Evolutionary conservation across 2,113 vertebrate genomes (phyloP).

Genomic region (Trochalopteron elliotii): DNA sequence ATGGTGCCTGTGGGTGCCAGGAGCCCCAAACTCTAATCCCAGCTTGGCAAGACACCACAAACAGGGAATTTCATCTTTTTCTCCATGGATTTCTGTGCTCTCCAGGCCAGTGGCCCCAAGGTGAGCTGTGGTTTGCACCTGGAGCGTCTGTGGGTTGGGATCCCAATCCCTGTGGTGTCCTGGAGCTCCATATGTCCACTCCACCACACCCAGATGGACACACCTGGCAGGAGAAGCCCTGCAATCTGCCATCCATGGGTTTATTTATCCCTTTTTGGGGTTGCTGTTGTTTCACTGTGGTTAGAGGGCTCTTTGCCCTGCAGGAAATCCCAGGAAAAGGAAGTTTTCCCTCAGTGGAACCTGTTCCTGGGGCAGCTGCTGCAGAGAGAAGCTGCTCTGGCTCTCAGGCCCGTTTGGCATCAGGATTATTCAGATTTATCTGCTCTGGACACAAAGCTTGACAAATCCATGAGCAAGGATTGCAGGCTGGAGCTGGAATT

Average conservation of each 20-base stretch:
- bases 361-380: background rate
- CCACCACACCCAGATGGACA: background rate
- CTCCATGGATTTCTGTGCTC: background rate
- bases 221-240: background rate
- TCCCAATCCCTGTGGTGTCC: background rate
- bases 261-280: background rate
- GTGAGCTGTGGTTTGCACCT: background rate
- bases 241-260: fast-evolving
- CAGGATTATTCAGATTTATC: background rate
- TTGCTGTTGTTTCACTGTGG: background rate
- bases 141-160: fast-evolving
- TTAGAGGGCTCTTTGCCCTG: background rate
- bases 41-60: background rate
- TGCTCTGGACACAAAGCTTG: background rate
- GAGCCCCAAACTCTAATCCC: background rate
- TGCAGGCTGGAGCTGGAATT: background rate
- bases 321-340: background rate
- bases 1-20: background rate
- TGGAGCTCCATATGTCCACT: fast-evolving
- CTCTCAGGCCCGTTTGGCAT: background rate
- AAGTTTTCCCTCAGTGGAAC: background rate
- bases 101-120: background rate
- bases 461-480: background rate
- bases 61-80: background rate
- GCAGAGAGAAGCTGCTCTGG: background rate